Conservation (phyloP, 2,797 vertebrate genomes). For the Argya squamiceps region DNA sequence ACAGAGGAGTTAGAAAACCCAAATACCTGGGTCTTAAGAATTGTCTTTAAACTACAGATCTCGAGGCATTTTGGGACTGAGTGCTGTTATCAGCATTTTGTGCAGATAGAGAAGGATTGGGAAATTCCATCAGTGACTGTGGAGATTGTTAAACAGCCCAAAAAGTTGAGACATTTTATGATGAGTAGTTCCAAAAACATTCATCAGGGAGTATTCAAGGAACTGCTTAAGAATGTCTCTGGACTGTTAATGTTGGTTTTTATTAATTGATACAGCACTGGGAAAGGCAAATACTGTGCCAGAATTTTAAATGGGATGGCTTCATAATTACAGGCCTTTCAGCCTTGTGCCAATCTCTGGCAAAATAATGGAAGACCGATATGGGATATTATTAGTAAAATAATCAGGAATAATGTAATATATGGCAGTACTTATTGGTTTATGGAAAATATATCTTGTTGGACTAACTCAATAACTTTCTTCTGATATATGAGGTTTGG, state of each 20-base stretch:
- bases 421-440: constrained; percentile 41
- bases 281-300: constrained; percentile 33
- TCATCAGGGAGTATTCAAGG: constrained; percentile 54
- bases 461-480: constrained; percentile 18
- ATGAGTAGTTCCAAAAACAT: neutral
- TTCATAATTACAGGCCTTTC: constrained; percentile 39
- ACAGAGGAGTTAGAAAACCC: neutral
- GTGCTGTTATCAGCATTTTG: neutral
- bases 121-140: neutral
- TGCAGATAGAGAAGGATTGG: neutral
- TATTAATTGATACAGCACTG: constrained; percentile 48
- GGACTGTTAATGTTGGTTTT: constrained; percentile 46
- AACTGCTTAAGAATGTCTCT: constrained; percentile 14
- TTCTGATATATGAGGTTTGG: neutral
- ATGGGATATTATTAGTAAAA: constrained; percentile 41
- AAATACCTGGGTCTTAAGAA: neutral
- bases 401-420: constrained; percentile 54
- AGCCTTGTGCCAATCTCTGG: constrained; percentile 33
- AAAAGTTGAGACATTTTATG: constrained; percentile 14
- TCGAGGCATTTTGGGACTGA: neutral
- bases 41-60: neutral
- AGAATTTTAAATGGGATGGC: constrained; percentile 53
- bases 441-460: constrained; percentile 43
- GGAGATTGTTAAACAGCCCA: neutral
- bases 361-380: constrained; percentile 43